phyloP scores from a whole-genome alignment of 2,797 vertebrate genomes.

The Mus caroli region DNA sequence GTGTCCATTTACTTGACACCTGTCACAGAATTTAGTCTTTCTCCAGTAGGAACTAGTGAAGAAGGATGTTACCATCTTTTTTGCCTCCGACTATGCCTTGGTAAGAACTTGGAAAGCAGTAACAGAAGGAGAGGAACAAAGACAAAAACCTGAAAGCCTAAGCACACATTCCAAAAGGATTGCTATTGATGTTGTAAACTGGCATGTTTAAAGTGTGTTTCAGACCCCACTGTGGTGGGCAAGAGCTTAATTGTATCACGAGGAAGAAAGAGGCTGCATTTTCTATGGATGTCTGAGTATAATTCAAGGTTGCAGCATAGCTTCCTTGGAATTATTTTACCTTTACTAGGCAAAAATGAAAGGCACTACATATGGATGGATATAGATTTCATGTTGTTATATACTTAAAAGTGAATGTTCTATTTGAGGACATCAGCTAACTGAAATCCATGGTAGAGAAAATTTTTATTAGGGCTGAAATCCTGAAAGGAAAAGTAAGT shows the following conservation, averaged over 20 bases:
- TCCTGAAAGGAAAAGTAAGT: slow-evolving; percentile 22
- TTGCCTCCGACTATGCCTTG: too few relatives aligned
- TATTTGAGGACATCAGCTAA: slow-evolving; percentile 19
- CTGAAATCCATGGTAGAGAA: not conserved
- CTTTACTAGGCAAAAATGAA: slow-evolving; percentile 13
- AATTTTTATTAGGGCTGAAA: slow-evolving; percentile 23
- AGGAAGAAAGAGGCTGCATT: not conserved
- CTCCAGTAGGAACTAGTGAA: not conserved
- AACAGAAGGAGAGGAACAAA: not conserved
- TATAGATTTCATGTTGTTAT: not conserved
- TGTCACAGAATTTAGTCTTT: not conserved
- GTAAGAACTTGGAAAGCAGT: not conserved
- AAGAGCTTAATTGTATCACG: not conserved
- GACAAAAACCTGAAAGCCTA: not conserved
- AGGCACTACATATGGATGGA: not conserved
- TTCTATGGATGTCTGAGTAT: slow-evolving; percentile 1
- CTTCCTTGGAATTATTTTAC: not conserved
- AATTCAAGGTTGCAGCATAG: not conserved
- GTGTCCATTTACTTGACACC: not conserved
- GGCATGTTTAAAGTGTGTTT: not conserved
- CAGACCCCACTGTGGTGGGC: not conserved
- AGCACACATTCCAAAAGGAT: not conserved
- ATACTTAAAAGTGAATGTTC: not conserved
- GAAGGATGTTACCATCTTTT: not conserved
- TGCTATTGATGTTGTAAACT: not conserved